Base-by-base conservation (phyloP, 1,140 invertebrate genomes). In the Zaprionus ghesquierei region DNA sequence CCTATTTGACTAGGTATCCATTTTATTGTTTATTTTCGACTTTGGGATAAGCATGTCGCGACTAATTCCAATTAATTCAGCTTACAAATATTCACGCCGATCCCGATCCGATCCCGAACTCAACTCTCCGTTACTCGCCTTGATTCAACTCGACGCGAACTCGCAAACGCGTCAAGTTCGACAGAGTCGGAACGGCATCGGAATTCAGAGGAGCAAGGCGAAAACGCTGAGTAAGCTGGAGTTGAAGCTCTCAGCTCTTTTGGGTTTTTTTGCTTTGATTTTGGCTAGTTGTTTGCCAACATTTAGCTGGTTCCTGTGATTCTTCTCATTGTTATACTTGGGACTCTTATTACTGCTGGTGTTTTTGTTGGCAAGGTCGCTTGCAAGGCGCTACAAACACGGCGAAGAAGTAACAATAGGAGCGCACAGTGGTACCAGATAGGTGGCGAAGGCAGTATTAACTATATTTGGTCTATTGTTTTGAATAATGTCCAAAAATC, bases 11-110 rank as follows among this genome's bases (percentile, higher is more conserved):
- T 89, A 89, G 84, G 84, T 89, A 89, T 89, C 84, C 79, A 89
- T 89, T 89, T 89, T 89, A 89, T 89, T 89, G 84, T 89, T 89
- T 89, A 89, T 89, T 89, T 81, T 89, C 84, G 84, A 89, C 84
- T 89, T 80, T 80, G 84, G 84, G 79, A 89, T 89, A 89, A 89
- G 84, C 84, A 89, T 89, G 84, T 89, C 84, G 84, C 84, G 84
- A 89, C 84, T 89, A 89, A 89, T 89, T 89, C 84, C 84, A 89
- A 89, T 89, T 89, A 89, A 89, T 89, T 89, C 84, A 84, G 77
- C 84, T 89, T 84, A 89, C 84, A 89, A 89, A 89, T 84, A 89
- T 89, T 74, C 84, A 80, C 84, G 54, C 82, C 87, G 75, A 77
- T 56, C 79, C 82, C 82, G 87, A 86, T 71, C 75, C n/a, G 2